phyloP scores from a whole-genome alignment of 2,113 vertebrate species.

The Amphiprion ocellaris region DNA sequence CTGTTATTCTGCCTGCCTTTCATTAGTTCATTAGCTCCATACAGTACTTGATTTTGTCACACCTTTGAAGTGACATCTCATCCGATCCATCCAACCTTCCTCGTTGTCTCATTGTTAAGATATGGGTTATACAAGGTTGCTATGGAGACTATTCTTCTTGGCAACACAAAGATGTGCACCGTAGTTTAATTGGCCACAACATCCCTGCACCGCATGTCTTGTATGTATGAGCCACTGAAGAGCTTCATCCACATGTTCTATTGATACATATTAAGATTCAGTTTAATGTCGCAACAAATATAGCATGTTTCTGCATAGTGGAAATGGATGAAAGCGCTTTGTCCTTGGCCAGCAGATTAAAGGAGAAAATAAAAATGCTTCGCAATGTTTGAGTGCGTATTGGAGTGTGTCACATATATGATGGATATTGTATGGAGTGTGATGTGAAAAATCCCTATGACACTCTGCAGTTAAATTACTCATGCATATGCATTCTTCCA shows the following conservation, averaged over 20 bases:
- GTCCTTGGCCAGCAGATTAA: neutral
- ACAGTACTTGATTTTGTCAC: conserved; percentile 11
- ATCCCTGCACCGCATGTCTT: conserved; percentile 13
- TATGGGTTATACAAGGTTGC: conserved; percentile 68
- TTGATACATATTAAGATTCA: neutral
- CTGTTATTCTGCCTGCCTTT: neutral
- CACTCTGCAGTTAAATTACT: too few relatives aligned
- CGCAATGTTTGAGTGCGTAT: neutral
- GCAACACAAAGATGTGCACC: conserved; percentile 56
- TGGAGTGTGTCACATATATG: neutral
- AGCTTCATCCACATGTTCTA: neutral
- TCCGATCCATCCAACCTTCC: conserved; percentile 1
- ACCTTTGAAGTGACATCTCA: neutral
- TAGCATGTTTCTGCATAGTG: neutral
- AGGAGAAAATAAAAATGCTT: neutral
- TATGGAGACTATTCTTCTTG: conserved; percentile 68
- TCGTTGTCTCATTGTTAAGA: conserved; percentile 48
- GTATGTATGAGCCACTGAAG: neutral
- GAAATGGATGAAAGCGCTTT: neutral
- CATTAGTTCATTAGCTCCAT: neutral
- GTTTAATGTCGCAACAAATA: neutral
- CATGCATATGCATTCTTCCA: too few relatives aligned
- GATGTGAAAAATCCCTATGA: neutral
- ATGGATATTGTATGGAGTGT: too few relatives aligned
- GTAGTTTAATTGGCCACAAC: conserved; percentile 47